phyloP scores from a whole-genome alignment of 2,888 invertebrate species.

The Aspidiotus rigidus region DNA sequence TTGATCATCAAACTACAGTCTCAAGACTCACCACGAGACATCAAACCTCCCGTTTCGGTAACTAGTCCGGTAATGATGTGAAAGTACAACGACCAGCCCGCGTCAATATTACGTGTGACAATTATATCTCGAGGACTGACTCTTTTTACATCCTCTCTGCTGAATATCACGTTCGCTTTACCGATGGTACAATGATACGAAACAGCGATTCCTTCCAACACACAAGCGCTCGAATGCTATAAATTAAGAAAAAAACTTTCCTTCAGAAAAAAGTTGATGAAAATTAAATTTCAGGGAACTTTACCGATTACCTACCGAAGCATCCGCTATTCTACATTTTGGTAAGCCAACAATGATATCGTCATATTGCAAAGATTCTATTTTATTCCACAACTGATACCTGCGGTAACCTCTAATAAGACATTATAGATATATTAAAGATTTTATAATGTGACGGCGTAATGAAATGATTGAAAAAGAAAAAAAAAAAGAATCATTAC shows the following conservation, averaged over 20 bases:
- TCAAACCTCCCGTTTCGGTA: conserved; percentile 71
- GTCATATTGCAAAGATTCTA: conserved; percentile 55
- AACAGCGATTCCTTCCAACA: conserved; percentile 56
- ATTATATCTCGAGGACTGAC: conserved; percentile 60
- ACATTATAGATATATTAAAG: background rate
- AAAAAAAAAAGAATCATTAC: conserved; percentile 37
- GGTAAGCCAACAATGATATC: conserved; percentile 51
- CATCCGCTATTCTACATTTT: conserved; percentile 11
- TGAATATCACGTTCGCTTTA: conserved; percentile 61
- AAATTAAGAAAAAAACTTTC: no score
- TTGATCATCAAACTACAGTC: no score
- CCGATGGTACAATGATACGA: conserved; percentile 59
- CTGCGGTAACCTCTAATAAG: conserved; percentile 56
- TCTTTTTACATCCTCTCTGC: conserved; percentile 51
- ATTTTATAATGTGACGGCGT: no score
- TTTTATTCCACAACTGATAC: conserved; percentile 51
- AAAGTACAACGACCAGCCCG: conserved; percentile 80
- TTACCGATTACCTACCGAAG: no score
- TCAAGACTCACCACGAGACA: conserved; percentile 61
- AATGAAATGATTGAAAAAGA: background rate
- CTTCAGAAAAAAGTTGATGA: no score
- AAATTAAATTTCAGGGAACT: no score
- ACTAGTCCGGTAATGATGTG: conserved; percentile 67
- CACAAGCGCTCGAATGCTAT: background rate
- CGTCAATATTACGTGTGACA: conserved; percentile 66